Conservation (phyloP, 1,140 invertebrate species). For the Drosophila aff. region DNA sequence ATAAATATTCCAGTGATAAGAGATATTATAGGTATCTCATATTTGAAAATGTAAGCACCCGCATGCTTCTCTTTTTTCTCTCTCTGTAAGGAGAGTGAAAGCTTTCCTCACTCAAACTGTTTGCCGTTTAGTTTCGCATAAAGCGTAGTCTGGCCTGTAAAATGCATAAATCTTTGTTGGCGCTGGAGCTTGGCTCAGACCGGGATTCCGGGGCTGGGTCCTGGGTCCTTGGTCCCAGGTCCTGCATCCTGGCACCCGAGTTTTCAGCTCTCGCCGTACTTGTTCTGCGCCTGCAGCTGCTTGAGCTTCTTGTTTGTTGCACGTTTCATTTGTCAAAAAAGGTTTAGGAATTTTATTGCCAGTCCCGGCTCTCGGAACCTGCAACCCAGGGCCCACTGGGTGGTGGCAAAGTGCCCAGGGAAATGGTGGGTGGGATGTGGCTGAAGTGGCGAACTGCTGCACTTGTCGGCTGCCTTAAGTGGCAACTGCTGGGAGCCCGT, state of each 20-base stretch:
- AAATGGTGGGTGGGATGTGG: constrained; percentile 5
- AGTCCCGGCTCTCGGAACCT: constrained; percentile 21
- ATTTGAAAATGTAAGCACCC: too few species aligned
- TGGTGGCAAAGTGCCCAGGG: constrained; percentile 11
- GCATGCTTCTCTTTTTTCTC: neutral
- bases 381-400: constrained; percentile 6
- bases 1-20: neutral
- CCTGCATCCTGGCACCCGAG: constrained; percentile 21
- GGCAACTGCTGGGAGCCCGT: constrained; percentile 47
- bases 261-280: constrained; percentile 10
- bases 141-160: constrained; percentile 63
- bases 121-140: constrained; percentile 78
- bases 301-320: constrained; percentile 72
- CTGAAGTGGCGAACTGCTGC: constrained; percentile 30
- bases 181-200: constrained; percentile 46
- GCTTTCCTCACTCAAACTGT: constrained; percentile 72
- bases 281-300: constrained; percentile 39
- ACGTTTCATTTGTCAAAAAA: constrained; percentile 79
- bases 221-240: constrained; percentile 9
- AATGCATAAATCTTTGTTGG: constrained; percentile 81
- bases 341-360: constrained; percentile 67
- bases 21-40: neutral
- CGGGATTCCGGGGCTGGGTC: neutral
- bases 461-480: constrained; percentile 42
- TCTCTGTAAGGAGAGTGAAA: constrained; percentile 35